Evolutionary conservation across 1,140 invertebrate genomes (phyloP).

Genomic region (Chironomus striatipennis): DNA sequence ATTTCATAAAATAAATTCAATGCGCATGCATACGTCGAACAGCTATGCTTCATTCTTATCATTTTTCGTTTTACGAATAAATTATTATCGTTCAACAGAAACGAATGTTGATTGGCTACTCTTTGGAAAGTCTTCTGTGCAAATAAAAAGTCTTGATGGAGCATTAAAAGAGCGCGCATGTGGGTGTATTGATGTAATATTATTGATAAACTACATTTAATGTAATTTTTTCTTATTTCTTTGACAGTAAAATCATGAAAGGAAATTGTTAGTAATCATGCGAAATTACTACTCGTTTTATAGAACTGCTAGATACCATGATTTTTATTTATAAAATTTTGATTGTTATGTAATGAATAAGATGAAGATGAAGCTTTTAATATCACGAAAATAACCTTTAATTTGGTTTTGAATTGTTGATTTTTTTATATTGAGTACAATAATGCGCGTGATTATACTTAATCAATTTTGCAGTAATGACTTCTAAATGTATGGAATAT

Average conservation of each 20-base stretch:
- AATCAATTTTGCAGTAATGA: too few species aligned
- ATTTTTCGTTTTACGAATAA: conserved; percentile 3
- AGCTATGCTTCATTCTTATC: conserved; percentile 1
- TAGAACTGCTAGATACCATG: neutral
- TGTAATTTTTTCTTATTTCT: neutral
- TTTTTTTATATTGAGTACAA: too few species aligned
- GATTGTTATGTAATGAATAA: too few species aligned
- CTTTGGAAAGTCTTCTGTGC: neutral
- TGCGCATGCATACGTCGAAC: neutral
- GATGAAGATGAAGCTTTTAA: too few species aligned
- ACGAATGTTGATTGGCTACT: neutral
- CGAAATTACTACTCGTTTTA: neutral
- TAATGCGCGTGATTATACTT: too few species aligned
- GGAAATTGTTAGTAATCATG: neutral
- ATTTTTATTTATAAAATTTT: too few species aligned
- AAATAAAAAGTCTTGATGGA: neutral
- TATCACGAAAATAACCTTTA: too few species aligned
- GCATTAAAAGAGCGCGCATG: neutral
- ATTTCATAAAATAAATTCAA: neutral
- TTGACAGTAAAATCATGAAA: too few species aligned
- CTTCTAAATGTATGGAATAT: too few species aligned
- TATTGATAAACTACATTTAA: conserved; percentile 1
- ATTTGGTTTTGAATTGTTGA: too few species aligned
- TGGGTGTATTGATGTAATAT: neutral
- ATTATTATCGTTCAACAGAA: neutral